Evolutionary conservation across 2,113 vertebrate genomes (phyloP), one percentile per base, ranked within the genome.

Genomic region (Ginglymostoma cirratum): DNA sequence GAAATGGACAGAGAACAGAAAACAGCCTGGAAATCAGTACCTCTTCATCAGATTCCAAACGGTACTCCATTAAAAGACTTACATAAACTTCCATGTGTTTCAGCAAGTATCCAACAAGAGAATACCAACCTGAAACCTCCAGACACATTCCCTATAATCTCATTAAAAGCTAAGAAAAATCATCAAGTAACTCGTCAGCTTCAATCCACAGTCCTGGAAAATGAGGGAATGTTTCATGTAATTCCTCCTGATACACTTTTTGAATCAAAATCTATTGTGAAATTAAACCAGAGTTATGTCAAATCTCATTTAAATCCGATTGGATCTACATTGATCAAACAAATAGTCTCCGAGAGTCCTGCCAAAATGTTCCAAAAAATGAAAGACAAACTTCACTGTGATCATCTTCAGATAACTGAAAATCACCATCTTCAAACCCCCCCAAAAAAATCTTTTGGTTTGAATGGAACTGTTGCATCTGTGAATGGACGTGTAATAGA

Each of bases 351-450:
- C 0, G 27, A 66, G 17, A 93, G 85, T 0, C 97, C 97, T 42
- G 96, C 78, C 80, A 97, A 97, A 76, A 5, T 96, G 19, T 97
- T 97, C 95, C 96, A 96, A 90, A 95, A 78, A 95, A 96, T 96
- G 97, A 97, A 97, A 94, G 38, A 45, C 3, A 12, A 0, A 78
- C 48, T 95, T 3, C 2, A 1, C 55, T 95, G 48, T 95, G 83
- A 72, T 3, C 52, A n/a, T 90, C 52, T 61, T 95, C 94, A 52
- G 27, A 30, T 48, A 52, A 27, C 23, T 76, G 27, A 70, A 72
- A 95, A 95, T 93, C 34, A 34, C 24, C 45, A 76, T 95, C 94
- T 52, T 76, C 94, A 72, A 95, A 42, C 34, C 5, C 55, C 65
- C 4, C 65, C 38, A 69, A 94, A 94, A 94, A 30, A 6, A 72